Evolutionary conservation across 2,888 invertebrate genomes (phyloP), one percentile per base, ranked within the genome.

Genomic region (Eilema depressum): DNA sequence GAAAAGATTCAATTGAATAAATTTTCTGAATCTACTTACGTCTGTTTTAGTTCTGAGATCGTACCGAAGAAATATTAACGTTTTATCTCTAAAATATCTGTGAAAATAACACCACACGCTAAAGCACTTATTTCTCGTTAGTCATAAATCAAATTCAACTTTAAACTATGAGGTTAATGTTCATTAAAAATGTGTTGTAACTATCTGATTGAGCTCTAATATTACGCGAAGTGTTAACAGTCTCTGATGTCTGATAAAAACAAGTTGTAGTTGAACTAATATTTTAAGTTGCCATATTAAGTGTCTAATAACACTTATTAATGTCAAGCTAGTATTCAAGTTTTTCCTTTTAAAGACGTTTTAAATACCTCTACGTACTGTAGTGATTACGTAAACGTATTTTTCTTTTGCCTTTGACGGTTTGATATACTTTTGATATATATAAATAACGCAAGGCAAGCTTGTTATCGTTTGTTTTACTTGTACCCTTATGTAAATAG

Each of bases 291-390:
- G 59, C 71, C 66, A 63, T 75, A 76, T 74, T 66, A 64, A 66
- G 65, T 26, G 20, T 71, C 69, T 72, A 70, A 73, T 75, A 71
- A 69, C 69, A 17, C 68, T 63, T 72, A 80, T 76, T 75, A 76
- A 66, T 30, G 63, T 74, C 69, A n/a, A 66, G 47, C 28, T 26
- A 76, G 66, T 70, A 73, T 73, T 70, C 64, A 65, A 78, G 66
- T 64, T 63, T 47, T 70, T n/a, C 74, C 69, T 74, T 79, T 69
- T 66, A 71, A 17, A 66, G 28, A 26, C 30, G 10, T 61, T 66
- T 70, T 65, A 66, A 66, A 66, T 63, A 68, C 53, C 53, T 53
- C 47, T 4, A 30, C 33, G 26, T 5, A 60, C 14, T 60, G 25
- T 37, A 28, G 64, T 60, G 59, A 33, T 56, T 70, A 70, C 59